phyloP scores from a whole-genome alignment of 2,797 vertebrate species.

The Poeciliopsis paucimaculata region DNA sequence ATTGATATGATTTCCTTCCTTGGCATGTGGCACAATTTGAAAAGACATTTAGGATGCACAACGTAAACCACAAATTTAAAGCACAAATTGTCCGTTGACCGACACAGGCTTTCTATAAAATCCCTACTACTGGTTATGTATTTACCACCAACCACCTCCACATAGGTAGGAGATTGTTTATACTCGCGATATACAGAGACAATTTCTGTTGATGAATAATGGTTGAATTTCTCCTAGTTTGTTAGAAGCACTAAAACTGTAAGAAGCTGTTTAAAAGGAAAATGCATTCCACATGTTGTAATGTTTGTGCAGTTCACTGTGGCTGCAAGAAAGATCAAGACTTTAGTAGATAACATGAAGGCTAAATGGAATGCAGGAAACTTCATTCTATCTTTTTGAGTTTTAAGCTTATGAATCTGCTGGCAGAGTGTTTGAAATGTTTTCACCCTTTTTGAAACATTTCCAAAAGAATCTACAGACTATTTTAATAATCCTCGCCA shows the following conservation, averaged over 20 bases:
- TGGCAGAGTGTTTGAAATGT: neutral
- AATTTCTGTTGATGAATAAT: neutral
- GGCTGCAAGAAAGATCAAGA: neutral
- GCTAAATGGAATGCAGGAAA: neutral
- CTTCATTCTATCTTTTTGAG: neutral
- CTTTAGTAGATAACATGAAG: neutral
- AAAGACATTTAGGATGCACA: neutral
- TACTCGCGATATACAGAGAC: neutral
- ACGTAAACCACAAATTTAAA: constrained; percentile 20
- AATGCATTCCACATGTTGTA: neutral
- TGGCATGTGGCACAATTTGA: neutral
- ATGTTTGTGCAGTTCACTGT: neutral
- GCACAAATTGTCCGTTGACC: constrained; percentile 14
- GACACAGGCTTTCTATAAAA: neutral
- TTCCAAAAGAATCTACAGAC: no score
- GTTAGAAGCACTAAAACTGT: neutral
- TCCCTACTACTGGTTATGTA: neutral
- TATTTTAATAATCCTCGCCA: neutral
- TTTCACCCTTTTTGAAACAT: neutral
- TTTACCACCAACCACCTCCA: neutral
- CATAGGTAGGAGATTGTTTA: neutral
- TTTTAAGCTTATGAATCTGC: neutral
- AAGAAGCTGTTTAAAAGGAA: neutral
- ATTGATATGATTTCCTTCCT: constrained; percentile 23
- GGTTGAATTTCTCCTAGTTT: neutral